Conservation (phyloP, 2,888 invertebrate species). For the Proisotoma minuta region DNA sequence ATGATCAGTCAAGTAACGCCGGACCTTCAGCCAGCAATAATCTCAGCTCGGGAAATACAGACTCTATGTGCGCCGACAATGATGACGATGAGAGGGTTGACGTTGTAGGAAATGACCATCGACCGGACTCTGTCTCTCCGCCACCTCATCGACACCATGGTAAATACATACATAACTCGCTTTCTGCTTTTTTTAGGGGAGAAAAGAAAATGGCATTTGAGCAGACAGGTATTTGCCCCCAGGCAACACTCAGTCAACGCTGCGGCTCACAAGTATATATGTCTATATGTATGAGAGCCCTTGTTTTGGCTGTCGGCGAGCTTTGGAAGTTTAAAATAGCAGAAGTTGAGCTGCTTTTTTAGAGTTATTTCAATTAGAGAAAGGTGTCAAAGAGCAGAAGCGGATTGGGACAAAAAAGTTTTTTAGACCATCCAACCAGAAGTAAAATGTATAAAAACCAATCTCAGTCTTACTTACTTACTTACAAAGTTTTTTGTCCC, state of each 20-base stretch:
- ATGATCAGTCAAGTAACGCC: constrained; percentile 48
- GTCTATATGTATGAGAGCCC: too few relatives aligned
- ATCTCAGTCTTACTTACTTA: not conserved
- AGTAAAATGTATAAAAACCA: too few relatives aligned
- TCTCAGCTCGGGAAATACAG: constrained; percentile 46
- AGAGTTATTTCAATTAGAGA: constrained; percentile 33
- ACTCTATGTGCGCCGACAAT: constrained; percentile 49
- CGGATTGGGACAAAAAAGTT: not conserved
- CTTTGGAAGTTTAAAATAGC: not conserved
- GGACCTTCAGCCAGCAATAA: constrained; percentile 46
- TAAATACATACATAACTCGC: constrained; percentile 18
- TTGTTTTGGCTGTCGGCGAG: too few relatives aligned
- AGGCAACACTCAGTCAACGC: too few relatives aligned
- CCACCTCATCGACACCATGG: constrained; percentile 44
- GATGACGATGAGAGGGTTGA: constrained; percentile 79
- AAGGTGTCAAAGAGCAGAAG: constrained; percentile 32
- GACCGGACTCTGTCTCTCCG: constrained; percentile 48
- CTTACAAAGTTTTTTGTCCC: too few relatives aligned
- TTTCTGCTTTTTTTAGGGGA: not conserved
- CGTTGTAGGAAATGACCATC: constrained; percentile 71
- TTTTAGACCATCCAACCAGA: too few relatives aligned
- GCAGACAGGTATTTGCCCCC: too few relatives aligned
- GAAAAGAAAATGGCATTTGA: too few relatives aligned
- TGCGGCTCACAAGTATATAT: too few relatives aligned
- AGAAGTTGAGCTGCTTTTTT: constrained; percentile 13